Percentiles rank a stretch among this genome's conserved stretches.
Conservation (phyloP, 2,888 invertebrate genomes). For the Drosophila barbarae region DNA sequence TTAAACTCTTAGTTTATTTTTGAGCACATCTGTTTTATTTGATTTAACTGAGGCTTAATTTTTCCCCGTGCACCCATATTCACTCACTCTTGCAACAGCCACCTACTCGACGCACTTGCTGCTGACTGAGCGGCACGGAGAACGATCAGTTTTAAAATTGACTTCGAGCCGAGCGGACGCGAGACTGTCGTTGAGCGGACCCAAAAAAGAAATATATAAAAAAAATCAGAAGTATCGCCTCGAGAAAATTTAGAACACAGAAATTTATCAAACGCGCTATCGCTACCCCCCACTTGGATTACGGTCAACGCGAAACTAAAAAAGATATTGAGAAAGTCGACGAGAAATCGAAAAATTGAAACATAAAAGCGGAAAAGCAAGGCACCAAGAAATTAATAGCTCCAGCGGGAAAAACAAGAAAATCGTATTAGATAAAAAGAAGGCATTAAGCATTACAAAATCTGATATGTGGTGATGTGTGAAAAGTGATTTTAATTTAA, state of each 20-base stretch:
- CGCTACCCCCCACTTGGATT: slow-evolving; percentile 75
- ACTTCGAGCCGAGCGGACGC: slow-evolving; percentile 75
- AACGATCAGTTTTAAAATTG: slow-evolving; percentile 78
- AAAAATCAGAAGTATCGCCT: slow-evolving; percentile 39
- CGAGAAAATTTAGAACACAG: slow-evolving; percentile 44
- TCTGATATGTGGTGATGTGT: slow-evolving; percentile 37
- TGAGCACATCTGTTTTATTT: not conserved
- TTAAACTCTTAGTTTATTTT: not conserved
- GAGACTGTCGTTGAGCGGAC: slow-evolving; percentile 52
- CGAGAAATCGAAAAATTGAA: slow-evolving; percentile 31
- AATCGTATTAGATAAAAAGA: slow-evolving; percentile 46
- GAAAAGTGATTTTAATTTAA: slow-evolving; percentile 30
- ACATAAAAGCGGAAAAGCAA: slow-evolving; percentile 40
- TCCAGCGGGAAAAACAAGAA: slow-evolving; percentile 49
- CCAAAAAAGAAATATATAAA: slow-evolving; percentile 19
- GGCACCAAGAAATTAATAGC: slow-evolving; percentile 31
- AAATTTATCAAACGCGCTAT: slow-evolving; percentile 60
- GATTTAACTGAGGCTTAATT: not conserved
- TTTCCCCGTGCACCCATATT: not conserved
- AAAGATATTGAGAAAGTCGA: slow-evolving; percentile 22
- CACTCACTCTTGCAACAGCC: slow-evolving; percentile 11
- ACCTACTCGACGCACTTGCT: slow-evolving; percentile 49
- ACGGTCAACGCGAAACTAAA: slow-evolving; percentile 72
- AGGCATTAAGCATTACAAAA: slow-evolving; percentile 29
- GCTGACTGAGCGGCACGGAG: slow-evolving; percentile 48